Base-by-base conservation (phyloP, 2,113 vertebrate genomes). In the Fulmarus glacialis region DNA sequence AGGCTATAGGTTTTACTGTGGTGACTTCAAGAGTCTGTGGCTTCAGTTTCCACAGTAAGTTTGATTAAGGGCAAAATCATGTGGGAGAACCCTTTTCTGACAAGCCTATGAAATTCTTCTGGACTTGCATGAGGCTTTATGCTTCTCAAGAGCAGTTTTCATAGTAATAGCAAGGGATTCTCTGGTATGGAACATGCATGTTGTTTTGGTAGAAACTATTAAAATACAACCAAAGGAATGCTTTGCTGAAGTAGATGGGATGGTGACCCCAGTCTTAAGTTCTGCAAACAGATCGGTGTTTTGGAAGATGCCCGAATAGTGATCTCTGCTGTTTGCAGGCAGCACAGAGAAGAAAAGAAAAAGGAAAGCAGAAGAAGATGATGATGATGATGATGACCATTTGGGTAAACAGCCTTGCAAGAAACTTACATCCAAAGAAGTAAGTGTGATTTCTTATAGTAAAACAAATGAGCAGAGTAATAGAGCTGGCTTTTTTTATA, bases 351-450 rank as follows among this genome's bases (percentile, higher is more conserved):
- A 89, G 82, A 97, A 96, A 91, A 99, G 96, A 94, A 99, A 99
- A 97, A 99, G 99, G 96, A 99, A 98, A 96, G 97, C 93, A 32
- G 97, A 97, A 63, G 98, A 98, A 24, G 98, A 97, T 14, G 97
- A 97, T 24, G 94, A 94, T 13, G 75, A 79, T 18, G 75, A 93
- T 22, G 87, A 89, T 13, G 83, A 82, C 60, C n/a, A 5, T 55
- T 62, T 85, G 78, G 66, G 1, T 62, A 53, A 93, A 96, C 95
- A 97, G 74, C 93, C 95, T 42, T 38, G 59, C 24, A 97, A 82
- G 91, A 99, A 87, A 48, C 98, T 99, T 34, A 99, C 99, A 6
- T 99, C 99, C 63, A 99, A 99, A 98, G 99, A 99, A 98, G 99
- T 99, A 98, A 72, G 97, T 96, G 53, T 56, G 80, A 27, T 63